Evolutionary conservation across 2,888 invertebrate species (phyloP), one percentile per base, ranked within the genome.

Genomic region (Aricia artaxerxes): DNA sequence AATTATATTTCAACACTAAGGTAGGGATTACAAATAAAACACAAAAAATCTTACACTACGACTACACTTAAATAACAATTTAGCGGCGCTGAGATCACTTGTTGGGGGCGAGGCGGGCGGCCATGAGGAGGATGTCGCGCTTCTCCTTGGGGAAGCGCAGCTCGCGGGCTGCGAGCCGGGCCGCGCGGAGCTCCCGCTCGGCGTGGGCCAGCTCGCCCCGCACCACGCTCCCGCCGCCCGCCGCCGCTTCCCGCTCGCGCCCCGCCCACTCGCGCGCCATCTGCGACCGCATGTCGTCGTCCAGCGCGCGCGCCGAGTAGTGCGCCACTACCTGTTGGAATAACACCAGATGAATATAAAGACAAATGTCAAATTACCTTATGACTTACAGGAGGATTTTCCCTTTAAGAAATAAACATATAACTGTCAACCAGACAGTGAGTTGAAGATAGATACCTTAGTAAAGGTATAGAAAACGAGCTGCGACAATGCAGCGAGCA

Each of bases 191-290:
- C 91, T 99, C 98, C 82, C 97, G 95, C 90, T 98, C 98, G 4
- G 98, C 98, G 80, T 97, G 95, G 78, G 97, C 96, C 81, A 99
- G 93, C 90, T 99, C 98, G 82, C 97, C 95, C 1, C 97, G 95
- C 78, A 98, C 95, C 79, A 98, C 96, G 1, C 97, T 97, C 49
- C 90, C 89, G 49, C 88, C 89, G 24, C 87, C 83, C 9, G 88
- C 85, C 49, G 88, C 85, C 57, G 91, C 90, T 78, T 92, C 92
- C 5, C 92, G 85, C 82, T 92, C 92, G 77, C 97, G 94, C 11
- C 98, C 97, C 80, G 98, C 98, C 98, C 99, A 99, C 90, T 99
- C 98, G 78, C 98, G 94, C 16, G 98, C 98, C 98, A 99, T 99
- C 93, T 98, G 98, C 81, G 98, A 98, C 82, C 98, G 96, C 98